A percentile compares a stretch with the other conserved stretches of the same genome.
Conservation (phyloP, 2,113 vertebrate genomes). For the Marmota monax region DNA sequence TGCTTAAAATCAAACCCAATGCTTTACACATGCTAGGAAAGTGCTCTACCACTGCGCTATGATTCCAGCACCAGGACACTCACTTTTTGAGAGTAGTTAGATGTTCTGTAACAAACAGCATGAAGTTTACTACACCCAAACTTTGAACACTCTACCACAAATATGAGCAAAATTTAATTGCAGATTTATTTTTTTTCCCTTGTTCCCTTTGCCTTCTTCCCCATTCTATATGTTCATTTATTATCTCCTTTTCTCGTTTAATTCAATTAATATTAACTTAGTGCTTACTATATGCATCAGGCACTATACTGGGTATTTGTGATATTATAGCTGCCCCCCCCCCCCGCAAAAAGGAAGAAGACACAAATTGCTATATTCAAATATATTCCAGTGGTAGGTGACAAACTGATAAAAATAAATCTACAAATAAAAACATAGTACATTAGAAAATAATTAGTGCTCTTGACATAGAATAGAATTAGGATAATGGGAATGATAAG, state of each 20-base stretch:
- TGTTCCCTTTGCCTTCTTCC: not conserved
- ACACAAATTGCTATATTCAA: too few species aligned
- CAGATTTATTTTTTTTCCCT: not conserved
- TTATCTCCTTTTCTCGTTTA: not conserved
- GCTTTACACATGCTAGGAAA: too few species aligned
- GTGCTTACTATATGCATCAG: too few species aligned
- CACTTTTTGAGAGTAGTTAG: constrained; percentile 34
- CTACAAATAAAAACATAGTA: not conserved
- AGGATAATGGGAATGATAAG: not conserved
- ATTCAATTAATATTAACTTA: too few species aligned
- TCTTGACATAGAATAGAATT: not conserved
- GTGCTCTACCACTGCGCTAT: too few species aligned
- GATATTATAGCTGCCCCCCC: too few species aligned
- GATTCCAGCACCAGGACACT: too few species aligned
- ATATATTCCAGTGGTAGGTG: too few species aligned
- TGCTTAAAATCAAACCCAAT: too few species aligned
- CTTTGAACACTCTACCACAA: not conserved
- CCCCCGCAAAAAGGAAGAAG: too few species aligned
- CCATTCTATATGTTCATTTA: not conserved
- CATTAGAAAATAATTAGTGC: not conserved
- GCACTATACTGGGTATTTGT: too few species aligned
- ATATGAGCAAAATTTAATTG: not conserved
- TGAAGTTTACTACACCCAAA: not conserved
- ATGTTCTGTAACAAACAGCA: not conserved
- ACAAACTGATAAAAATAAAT: too few species aligned